These are phyloP conservation scores for Cacoxenus indagator DNA, from an alignment of 2,888 invertebrate species.

Conservation along the genomic window DNA sequence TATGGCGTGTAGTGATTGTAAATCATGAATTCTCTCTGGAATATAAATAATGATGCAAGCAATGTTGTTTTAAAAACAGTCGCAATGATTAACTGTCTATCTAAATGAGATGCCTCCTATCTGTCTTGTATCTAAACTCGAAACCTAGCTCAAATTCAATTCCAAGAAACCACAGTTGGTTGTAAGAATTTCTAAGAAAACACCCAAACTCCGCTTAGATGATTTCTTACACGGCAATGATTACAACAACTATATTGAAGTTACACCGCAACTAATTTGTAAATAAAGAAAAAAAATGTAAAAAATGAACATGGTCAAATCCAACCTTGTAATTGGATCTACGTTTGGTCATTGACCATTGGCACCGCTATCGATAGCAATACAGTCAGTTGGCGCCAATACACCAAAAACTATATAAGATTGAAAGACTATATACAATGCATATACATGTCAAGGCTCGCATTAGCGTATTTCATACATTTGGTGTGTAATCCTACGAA, in stretches of 20 bases:
- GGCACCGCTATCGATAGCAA: background rate
- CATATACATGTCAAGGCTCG: background rate
- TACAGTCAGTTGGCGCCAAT: conserved; percentile 1
- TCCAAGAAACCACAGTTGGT: too few species aligned
- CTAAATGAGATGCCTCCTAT: too few species aligned
- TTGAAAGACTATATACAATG: background rate
- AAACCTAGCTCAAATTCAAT: background rate
- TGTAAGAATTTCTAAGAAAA: background rate
- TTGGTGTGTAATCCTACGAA: background rate
- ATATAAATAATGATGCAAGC: too few species aligned
- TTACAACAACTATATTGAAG: background rate
- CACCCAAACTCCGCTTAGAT: background rate
- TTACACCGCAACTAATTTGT: conserved; percentile 6
- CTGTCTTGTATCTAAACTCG: too few species aligned
- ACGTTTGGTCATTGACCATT: conserved; percentile 8
- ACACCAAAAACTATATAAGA: background rate
- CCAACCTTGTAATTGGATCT: conserved; percentile 8
- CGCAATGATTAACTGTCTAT: too few species aligned
- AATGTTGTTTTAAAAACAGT: too few species aligned
- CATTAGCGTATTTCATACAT: background rate
- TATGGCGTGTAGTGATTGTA: too few species aligned
- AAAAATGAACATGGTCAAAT: background rate
- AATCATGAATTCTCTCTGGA: too few species aligned
- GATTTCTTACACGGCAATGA: background rate
- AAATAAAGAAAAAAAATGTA: too few species aligned